Evolutionary conservation across 1,140 invertebrate genomes (phyloP).

Genomic region (Penaeus chinensis): DNA sequence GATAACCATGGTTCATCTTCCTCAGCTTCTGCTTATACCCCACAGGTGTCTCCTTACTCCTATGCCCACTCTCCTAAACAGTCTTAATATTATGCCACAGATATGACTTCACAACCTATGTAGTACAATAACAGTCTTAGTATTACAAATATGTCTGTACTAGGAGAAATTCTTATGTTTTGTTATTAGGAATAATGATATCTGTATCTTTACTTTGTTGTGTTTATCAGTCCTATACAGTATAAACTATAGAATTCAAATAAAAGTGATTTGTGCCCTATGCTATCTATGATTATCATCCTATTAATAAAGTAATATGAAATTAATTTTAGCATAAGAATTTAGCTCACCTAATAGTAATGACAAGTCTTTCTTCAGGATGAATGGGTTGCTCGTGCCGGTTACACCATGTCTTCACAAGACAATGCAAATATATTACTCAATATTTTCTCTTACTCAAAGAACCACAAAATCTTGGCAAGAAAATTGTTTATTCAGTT

Average conservation of each 20-base stretch:
- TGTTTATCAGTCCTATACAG: constrained; percentile 8
- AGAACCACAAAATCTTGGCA: no score
- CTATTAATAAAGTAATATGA: background rate
- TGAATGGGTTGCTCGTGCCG: constrained; percentile 17
- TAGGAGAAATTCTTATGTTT: background rate
- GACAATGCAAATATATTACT: background rate
- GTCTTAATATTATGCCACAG: background rate
- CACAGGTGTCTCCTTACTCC: constrained; percentile 27
- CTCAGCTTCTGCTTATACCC: constrained; percentile 18
- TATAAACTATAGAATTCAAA: background rate
- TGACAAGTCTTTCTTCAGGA: constrained; percentile 49
- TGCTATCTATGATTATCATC: background rate
- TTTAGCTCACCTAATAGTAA: constrained; percentile 39
- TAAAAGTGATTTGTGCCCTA: background rate
- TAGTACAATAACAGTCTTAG: background rate
- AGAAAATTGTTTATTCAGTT: no score
- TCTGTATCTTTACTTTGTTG: background rate
- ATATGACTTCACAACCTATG: background rate
- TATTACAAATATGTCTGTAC: background rate
- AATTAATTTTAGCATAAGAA: background rate
- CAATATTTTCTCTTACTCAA: no score
- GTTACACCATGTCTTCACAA: constrained; percentile 40
- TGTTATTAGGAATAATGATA: constrained; percentile 1
- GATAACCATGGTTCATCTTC: constrained; percentile 1
- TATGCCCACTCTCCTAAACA: background rate